phyloP scores from a whole-genome alignment of 1,140 invertebrate genomes.

The Cotesia chilonis region DNA sequence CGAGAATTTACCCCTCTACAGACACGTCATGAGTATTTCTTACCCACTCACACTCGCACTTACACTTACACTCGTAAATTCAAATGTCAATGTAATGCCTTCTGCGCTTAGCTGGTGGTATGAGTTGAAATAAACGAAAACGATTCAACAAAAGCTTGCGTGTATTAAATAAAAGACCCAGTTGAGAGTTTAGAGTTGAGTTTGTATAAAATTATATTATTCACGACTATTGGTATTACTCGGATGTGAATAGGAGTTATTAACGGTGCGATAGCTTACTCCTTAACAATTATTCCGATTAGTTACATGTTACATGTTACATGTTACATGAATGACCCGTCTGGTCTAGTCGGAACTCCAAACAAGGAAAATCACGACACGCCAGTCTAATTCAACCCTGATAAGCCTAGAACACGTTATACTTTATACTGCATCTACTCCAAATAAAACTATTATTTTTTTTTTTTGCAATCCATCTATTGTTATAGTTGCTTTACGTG shows the following conservation, averaged over 20 bases:
- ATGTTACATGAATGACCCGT: slow-evolving; percentile 54
- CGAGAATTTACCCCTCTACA: slow-evolving; percentile 38
- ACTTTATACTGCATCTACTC: neutral
- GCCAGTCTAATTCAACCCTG: slow-evolving; percentile 37
- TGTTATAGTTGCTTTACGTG: no score
- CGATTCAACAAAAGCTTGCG: no score
- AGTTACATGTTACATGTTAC: slow-evolving; percentile 54
- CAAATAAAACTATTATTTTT: neutral
- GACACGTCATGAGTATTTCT: slow-evolving; percentile 36
- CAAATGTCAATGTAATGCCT: neutral
- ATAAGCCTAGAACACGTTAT: slow-evolving; percentile 2
- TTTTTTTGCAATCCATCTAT: no score
- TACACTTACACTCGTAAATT: no score
- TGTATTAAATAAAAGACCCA: no score
- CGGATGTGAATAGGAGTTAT: slow-evolving; percentile 39
- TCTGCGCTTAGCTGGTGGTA: no score
- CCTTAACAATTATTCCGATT: slow-evolving; percentile 65
- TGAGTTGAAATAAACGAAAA: no score
- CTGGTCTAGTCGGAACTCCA: slow-evolving; percentile 27
- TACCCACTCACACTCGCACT: slow-evolving; percentile 28
- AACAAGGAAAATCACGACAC: slow-evolving; percentile 37
- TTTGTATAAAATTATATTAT: slow-evolving; percentile 20
- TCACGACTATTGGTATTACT: slow-evolving; percentile 46
- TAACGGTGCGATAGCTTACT: slow-evolving; percentile 62
- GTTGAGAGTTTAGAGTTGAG: neutral